A percentile compares a stretch with the other conserved stretches of the same genome.
Conservation (phyloP, 2,113 vertebrate genomes). For the Solenodon paradoxus region DNA sequence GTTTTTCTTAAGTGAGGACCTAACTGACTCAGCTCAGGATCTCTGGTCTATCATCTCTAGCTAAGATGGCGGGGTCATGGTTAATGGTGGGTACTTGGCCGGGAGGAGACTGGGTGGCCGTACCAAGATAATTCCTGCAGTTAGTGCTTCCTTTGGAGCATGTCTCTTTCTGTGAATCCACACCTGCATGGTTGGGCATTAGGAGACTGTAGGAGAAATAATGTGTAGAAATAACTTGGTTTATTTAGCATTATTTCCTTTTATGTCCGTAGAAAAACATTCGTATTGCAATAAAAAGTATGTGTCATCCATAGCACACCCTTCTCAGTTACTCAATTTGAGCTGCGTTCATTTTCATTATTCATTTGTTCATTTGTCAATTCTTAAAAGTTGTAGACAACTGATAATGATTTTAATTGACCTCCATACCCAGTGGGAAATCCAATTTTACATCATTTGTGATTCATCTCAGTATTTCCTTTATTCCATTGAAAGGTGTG, state of each 20-base stretch:
- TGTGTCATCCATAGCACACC: background rate
- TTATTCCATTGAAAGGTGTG: background rate
- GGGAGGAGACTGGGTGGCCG: background rate
- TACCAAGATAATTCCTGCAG: background rate
- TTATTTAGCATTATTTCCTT: background rate
- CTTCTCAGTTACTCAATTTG: background rate
- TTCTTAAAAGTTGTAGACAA: background rate
- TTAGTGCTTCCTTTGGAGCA: background rate
- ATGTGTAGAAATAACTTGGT: background rate
- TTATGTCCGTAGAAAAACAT: background rate
- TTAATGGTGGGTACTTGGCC: background rate
- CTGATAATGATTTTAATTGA: background rate
- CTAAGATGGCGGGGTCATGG: background rate
- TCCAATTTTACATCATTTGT: background rate
- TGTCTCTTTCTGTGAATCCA: background rate
- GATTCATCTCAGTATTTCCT: background rate
- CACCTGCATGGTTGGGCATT: background rate
- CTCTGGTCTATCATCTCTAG: background rate
- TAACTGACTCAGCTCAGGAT: background rate
- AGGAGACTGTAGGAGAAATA: background rate
- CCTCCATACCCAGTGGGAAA: background rate
- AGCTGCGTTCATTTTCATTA: background rate
- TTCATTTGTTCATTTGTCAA: background rate
- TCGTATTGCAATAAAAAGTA: background rate
- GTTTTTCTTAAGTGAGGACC: background rate